Evolutionary conservation across 1,140 invertebrate species (phyloP).

Genomic region (Dreissena rostriformis): DNA sequence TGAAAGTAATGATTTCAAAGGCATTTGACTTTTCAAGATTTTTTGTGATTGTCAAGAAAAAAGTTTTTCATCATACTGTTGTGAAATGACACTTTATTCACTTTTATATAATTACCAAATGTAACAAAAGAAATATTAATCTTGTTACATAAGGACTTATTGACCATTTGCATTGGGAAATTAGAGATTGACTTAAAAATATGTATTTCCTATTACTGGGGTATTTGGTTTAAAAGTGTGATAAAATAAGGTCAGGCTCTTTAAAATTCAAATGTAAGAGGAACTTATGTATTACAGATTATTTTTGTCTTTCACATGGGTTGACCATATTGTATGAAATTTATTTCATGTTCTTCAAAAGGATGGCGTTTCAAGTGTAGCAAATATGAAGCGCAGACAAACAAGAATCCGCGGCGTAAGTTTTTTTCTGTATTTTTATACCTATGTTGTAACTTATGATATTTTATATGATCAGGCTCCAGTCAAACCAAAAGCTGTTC

Average conservation of each 20-base stretch:
- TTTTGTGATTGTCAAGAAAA: too few species aligned
- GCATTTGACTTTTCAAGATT: too few species aligned
- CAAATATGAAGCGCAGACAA: slow-evolving; percentile 43
- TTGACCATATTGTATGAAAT: not conserved
- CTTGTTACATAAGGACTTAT: too few species aligned
- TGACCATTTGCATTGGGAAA: too few species aligned
- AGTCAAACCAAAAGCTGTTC: slow-evolving; percentile 27
- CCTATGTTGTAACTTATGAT: not conserved
- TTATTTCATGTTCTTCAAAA: not conserved
- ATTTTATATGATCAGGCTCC: slow-evolving; percentile 25
- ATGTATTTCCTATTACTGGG: too few species aligned
- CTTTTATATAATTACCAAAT: too few species aligned
- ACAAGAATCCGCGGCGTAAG: slow-evolving; percentile 48
- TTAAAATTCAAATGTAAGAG: not conserved
- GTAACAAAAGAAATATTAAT: too few species aligned
- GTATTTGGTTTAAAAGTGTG: too few species aligned
- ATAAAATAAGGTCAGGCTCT: not conserved
- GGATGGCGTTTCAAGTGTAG: slow-evolving; percentile 41
- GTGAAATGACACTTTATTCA: too few species aligned
- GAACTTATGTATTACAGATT: not conserved
- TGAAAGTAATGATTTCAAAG: too few species aligned
- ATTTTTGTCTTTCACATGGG: not conserved
- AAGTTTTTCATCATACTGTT: too few species aligned
- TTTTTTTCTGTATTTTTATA: slow-evolving; percentile 6
- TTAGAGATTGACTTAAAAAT: too few species aligned